Evolutionary conservation across 2,797 vertebrate genomes (phyloP).

Genomic region (Chaunax sp.): DNA sequence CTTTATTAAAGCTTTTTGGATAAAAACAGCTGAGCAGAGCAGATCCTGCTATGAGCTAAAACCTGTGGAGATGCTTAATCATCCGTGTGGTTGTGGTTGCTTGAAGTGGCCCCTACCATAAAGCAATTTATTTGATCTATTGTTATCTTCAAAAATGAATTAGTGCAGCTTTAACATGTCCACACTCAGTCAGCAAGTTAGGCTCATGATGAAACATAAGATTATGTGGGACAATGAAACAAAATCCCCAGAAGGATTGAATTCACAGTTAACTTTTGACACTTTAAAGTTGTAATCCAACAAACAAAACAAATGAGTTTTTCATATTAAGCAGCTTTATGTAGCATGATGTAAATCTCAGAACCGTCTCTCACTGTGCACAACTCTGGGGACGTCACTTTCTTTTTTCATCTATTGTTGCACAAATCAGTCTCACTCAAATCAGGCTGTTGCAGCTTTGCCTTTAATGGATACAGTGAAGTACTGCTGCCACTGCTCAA

Average conservation of each 20-base stretch:
- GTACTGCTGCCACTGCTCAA: too few species aligned
- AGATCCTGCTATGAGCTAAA: too few species aligned
- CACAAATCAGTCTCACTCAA: conserved; percentile 34
- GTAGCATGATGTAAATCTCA: not conserved
- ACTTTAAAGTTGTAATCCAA: not conserved
- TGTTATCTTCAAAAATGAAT: not conserved
- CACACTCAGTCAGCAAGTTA: not conserved
- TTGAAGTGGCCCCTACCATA: too few species aligned
- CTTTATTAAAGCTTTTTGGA: too few species aligned
- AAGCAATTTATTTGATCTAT: too few species aligned
- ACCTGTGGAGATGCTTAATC: too few species aligned
- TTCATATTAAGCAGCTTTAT: not conserved
- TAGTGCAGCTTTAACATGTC: not conserved
- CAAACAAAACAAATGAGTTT: not conserved
- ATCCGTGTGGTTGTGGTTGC: too few species aligned
- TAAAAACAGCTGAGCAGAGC: not conserved
- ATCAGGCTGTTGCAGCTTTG: conserved; percentile 9
- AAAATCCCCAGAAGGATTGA: not conserved
- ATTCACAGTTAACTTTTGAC: not conserved
- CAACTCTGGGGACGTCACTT: too few species aligned
- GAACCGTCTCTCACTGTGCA: too few species aligned
- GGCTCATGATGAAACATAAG: too few species aligned
- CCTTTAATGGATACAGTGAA: conserved; percentile 11
- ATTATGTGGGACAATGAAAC: not conserved
- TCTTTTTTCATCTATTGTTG: conserved; percentile 27